Conservation (phyloP, 2,797 vertebrate genomes). For the Sebastes trivittatus region DNA sequence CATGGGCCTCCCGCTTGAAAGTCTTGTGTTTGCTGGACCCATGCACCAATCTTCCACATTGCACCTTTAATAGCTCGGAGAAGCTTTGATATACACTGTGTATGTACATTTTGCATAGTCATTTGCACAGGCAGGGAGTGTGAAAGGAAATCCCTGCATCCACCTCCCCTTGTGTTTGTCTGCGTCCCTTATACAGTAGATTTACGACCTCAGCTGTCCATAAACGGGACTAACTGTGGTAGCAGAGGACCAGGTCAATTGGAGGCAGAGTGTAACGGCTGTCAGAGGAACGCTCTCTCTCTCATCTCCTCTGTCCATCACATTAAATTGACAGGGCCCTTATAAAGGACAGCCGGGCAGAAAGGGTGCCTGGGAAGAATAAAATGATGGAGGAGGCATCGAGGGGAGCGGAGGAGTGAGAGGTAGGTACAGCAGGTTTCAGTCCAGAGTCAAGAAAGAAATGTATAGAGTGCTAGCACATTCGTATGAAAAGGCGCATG, state of each 20-base stretch:
- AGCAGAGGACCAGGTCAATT: conserved; percentile 55
- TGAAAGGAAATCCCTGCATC: not conserved
- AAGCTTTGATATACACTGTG: not conserved
- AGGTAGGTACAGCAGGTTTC: not conserved
- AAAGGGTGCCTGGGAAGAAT: conserved; percentile 1
- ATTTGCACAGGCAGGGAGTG: not conserved
- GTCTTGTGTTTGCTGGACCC: no score
- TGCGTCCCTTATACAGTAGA: conserved; percentile 12
- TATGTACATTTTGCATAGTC: not conserved
- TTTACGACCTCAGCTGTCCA: conserved; percentile 51
- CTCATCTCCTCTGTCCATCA: conserved; percentile 61
- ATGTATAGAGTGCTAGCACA: no score
- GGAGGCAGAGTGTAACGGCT: conserved; percentile 49
- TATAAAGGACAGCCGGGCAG: conserved; percentile 36
- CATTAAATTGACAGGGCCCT: conserved; percentile 31
- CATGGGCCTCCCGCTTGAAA: no score
- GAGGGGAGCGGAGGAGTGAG: not conserved
- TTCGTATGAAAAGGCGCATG: no score
- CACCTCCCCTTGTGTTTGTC: conserved; percentile 7
- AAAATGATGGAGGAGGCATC: conserved; percentile 25
- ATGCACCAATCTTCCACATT: not conserved
- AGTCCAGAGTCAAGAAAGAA: not conserved
- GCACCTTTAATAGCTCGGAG: not conserved
- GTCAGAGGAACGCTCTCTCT: conserved; percentile 38
- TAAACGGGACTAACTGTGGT: conserved; percentile 54